Evolutionary conservation across 2,797 vertebrate genomes (phyloP).

Genomic region (Acridotheres tristis): DNA sequence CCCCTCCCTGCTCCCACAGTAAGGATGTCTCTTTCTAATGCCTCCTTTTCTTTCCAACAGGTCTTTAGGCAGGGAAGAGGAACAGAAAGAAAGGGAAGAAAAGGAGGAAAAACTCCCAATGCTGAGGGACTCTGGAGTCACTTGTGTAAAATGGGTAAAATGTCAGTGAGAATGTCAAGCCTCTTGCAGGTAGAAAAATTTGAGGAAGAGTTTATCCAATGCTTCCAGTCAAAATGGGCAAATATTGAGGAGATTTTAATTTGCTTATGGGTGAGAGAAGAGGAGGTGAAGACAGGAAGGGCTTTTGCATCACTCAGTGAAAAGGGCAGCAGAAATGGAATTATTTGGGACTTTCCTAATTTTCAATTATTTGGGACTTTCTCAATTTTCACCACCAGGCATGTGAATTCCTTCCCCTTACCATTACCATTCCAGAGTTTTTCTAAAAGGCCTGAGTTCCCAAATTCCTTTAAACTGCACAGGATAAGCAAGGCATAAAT

Average conservation of each 20-base stretch:
- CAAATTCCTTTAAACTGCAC: not conserved
- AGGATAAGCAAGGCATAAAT: not conserved
- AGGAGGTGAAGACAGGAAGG: not conserved
- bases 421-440: not conserved
- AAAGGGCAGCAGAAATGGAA: not conserved
- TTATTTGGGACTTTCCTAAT: not conserved
- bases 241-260: not conserved
- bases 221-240: not conserved
- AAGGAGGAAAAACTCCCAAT: rapidly evolving
- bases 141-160: not conserved
- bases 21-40: not conserved
- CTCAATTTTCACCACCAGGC: too few relatives aligned
- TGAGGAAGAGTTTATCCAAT: not conserved
- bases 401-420: not conserved
- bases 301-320: not conserved
- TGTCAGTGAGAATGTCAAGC: not conserved
- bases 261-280: not conserved
- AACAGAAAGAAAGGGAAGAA: not conserved
- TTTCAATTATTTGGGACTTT: not conserved
- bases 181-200: not conserved
- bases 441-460: not conserved
- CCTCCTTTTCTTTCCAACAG: not conserved
- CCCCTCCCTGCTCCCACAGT: not conserved
- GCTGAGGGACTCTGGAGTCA: not conserved
- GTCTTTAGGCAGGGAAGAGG: not conserved